Evolutionary conservation across 2,797 vertebrate species (phyloP), one percentile per base, ranked within the genome.

Genomic region (Scyliorhinus canicula): DNA sequence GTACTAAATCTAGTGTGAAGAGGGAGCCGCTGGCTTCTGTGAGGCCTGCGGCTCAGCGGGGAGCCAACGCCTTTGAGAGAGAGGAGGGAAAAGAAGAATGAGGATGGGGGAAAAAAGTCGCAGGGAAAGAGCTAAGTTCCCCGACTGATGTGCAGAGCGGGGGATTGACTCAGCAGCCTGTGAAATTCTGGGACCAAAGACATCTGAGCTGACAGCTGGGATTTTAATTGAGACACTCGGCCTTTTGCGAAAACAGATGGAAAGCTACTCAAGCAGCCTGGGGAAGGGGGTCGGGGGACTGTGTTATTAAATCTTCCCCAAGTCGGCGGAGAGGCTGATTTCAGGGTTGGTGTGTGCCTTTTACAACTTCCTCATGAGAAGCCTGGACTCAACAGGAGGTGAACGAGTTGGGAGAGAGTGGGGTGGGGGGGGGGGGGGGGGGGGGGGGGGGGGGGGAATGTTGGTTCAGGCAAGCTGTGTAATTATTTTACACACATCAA

Each of bases 221-320:
- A 35, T 71, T 94, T 52, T n/a, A 94, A 71, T 94, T 71, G 93
- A 71, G 47, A 94, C 28, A 26, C 67, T 74, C 12, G 1, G 0
- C 26, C 31, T 26, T 67, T 93, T 16, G 19, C 40, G 26, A 50
- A 74, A 71, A 71, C 93, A 93, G 93, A 71, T 93, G 93, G 93
- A 65, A 21, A 71, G 67, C 67, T 94, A 71, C 47, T 94, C 74
- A 44, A 94, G 93, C 93, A 6, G 47, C 93, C 93, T 94, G 67
- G 67, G 28, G 67, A 69, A 47, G 44, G 44, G 91, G 60, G 40
- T 63, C 6, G 57, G 24, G 35, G 57, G 63, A n/a, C 50, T 0
- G 65, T 50, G 44, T 93, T 52, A 11, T 47, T 16, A 55, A 52
- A 16, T 7, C 67, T 93, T 16, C 16, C 93, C 88, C 47, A 93